Base-by-base conservation (phyloP, 2,888 invertebrate genomes). In the Eristalis intricaria region DNA sequence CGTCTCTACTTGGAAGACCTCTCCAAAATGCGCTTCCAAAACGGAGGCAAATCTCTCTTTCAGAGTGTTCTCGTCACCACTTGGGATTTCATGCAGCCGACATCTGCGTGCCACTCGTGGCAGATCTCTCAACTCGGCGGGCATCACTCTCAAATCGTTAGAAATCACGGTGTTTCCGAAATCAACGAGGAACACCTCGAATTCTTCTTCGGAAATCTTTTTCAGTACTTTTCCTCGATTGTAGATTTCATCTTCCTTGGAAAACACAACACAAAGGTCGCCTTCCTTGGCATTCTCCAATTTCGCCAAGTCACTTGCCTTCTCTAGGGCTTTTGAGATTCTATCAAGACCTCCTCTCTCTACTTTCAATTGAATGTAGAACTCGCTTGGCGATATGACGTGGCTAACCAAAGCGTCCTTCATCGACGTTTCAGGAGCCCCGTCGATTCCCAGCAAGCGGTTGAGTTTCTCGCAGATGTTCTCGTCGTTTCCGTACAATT, bases 211-310 rank as follows among this genome's bases (percentile, higher is more conserved):
- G 89, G 96, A 96, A 32, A 97, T 94, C 5, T 98, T 95, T 90
- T 95, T 95, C 8, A 90, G 83, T 3, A 92, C 84, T 22, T 79
- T 82, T 0, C 97, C 98, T 86, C 99, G 95, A 92, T 99, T 99
- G 97, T 98, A 99, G 88, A 95, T 95, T 26, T 96, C 95, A 91
- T 98, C 98, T 8, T 95, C 96, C 23, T 86, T 79, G 0, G 90
- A 90, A 73, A 89, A 91, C 26, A 89, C 90, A 1, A 75, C 79
- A 26, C 84, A 80, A 32, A 84, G 43, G 11, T 87, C 76, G 0
- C 60, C 69, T 26, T 89, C 82, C 11, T 89, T 0, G 22, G 63
- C 50, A 60, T 75, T 76, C 0, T 74, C n/a, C 4, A 91, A 4
- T 13, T 84, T 58, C 0, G 66, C 23, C 70, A 89, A 74, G 32